These are phyloP conservation scores for Notarius lentiginosus DNA, from an alignment of 2,113 vertebrate genomes.

Conservation along the genomic window DNA sequence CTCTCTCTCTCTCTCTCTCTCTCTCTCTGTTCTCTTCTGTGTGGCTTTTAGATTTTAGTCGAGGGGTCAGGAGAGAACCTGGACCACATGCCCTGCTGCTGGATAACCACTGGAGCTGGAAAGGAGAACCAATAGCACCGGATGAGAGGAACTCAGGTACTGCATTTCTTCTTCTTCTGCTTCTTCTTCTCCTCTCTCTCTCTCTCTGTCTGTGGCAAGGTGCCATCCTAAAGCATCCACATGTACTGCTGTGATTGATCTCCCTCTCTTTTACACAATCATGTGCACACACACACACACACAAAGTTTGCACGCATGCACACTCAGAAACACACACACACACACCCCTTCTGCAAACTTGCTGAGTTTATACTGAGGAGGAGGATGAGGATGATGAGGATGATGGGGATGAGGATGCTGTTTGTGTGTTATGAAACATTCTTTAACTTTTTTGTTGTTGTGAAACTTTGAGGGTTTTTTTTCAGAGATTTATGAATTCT, in stretches of 20 bases:
- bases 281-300: constrained; percentile 20
- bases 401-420: neutral
- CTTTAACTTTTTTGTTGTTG: neutral
- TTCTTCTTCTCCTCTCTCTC: neutral
- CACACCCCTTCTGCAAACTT: neutral
- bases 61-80: constrained; percentile 60
- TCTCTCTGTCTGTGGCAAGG: constrained; percentile 42
- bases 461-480: neutral
- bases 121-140: constrained; percentile 32
- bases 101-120: constrained; percentile 71
- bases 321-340: neutral
- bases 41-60: constrained; percentile 58
- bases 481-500: neutral
- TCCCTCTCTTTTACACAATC: constrained; percentile 29
- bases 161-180: constrained; percentile 44
- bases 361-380: neutral
- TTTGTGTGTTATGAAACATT: neutral
- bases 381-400: neutral
- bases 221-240: constrained; percentile 33
- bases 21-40: constrained; percentile 55
- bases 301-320: neutral
- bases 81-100: constrained; percentile 62
- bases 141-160: constrained; percentile 67
- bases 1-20: constrained; percentile 48
- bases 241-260: constrained; percentile 44